Base-by-base conservation (phyloP, 1,140 invertebrate genomes). In the Drosophila truncata region DNA sequence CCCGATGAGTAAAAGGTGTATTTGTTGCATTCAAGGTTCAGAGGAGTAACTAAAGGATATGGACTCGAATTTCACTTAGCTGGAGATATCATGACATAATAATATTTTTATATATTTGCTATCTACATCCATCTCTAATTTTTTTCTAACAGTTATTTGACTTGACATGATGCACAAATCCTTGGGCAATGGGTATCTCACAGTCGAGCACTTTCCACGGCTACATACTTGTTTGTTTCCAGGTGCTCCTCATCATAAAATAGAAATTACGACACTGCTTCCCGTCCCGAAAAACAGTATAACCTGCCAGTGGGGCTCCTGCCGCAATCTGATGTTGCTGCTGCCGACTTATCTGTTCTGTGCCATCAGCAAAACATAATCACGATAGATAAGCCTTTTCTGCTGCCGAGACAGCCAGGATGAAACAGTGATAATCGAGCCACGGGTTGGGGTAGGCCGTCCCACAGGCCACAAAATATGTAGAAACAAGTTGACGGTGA, bases 331-430 rank as follows among this genome's bases (percentile, higher is more conserved):
- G 64, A 84, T 80, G 58, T 77, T 71, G 47, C 27, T 29, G 52
- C 25, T 39, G 47, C 10, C 74, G 59, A 31, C 77, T 82, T 87
- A 87, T 87, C 83, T 69, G 83, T 46, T 23, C 33, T 60, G 31
- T 71, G 55, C 64, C 83, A 87, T 87, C 83, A 83, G 76, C 77
- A 82, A 69, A 87, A 83, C 80, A 87, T 82, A 73, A 87, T 78
- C 83, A 55, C 71, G 61, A 77, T 80, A 87, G 83, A 82, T 87
- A 87, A 87, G 49, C 42, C 60, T 49, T 73, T 44, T 49, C 46
- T 49, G 55, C 50, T 54, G 63, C 59, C 67, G 52, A 49, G 62
- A 77, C 61, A 78, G 74, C 60, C 49, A 69, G 33, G 31, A 23
- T 35, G 18, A 31, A 52, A 44, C 42, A 25, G 42, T 20, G 59